Evolutionary conservation across 2,797 vertebrate genomes (phyloP), one percentile per base, ranked within the genome.

Genomic region (Craterocephalus amniculus): DNA sequence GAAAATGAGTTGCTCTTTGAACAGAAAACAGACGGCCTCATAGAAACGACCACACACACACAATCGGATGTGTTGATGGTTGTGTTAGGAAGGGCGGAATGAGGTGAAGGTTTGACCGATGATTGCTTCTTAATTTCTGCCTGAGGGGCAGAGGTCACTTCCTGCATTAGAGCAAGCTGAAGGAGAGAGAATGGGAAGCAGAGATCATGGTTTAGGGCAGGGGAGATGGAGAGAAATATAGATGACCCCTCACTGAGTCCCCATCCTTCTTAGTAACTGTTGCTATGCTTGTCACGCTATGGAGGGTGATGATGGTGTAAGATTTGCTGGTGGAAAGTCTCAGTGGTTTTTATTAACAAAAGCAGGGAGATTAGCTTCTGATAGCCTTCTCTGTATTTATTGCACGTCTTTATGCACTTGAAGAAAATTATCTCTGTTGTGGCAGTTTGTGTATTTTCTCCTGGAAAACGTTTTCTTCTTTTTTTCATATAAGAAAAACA

Each of bases 111-210:
- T 65, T 67, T 70, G 51, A 58, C 60, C 34, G 63, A 64, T 77
- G 60, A 78, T 81, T 51, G 67, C 61, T 81, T 80, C 60, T 58
- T 77, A 78, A 77, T 67, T 32, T 73, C 38, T 26, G 71, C 72
- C 81, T 20, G 11, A 68, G 65, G 78, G 51, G 36, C 26, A 14
- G 16, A 36, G 71, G 56, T 67, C 43, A 27, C 63, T 70, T 73
- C 58, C 36, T 74, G 4, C 56, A 43, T 36, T 8, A 66, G 52
- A 48, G 48, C n/a, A 40, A 18, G 34, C 26, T 40, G 24, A n/a
- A 48, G 32, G 16, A 57, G 55, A 3, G 32, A 67, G 43, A 35
- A 27, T n/a, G 31, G 11, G 29, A 68, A 14, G 61, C 27, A 36
- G 67, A 36, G 48, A 70, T 63, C 38, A 35, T 56, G 38, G 29